These are phyloP conservation scores for Notamacropus eugenii DNA, from an alignment of 2,797 vertebrate species.

Conservation along the genomic window DNA sequence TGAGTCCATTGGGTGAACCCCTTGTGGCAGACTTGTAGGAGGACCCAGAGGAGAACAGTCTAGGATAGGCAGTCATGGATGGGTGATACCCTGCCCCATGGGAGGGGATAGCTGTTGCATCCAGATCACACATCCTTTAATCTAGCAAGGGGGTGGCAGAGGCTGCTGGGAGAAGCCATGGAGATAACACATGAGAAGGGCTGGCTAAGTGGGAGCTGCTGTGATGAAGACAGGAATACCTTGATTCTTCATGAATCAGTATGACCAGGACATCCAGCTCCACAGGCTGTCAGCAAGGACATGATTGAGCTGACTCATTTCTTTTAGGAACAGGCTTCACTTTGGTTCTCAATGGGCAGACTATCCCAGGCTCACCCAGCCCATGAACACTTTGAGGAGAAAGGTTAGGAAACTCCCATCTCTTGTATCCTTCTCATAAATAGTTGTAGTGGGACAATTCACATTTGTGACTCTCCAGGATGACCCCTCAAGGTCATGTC, in stretches of 20 bases:
- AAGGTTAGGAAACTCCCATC: neutral
- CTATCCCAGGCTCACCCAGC: neutral
- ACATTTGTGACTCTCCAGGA: neutral
- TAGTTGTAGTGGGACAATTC: neutral
- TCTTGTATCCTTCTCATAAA: neutral
- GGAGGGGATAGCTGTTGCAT: neutral
- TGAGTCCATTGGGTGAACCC: neutral
- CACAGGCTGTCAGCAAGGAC: neutral
- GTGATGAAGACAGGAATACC: neutral
- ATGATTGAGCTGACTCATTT: neutral
- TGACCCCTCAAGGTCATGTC: neutral
- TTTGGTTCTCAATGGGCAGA: neutral
- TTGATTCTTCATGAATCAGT: neutral
- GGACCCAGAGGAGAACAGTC: neutral
- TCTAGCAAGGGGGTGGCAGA: neutral
- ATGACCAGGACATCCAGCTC: neutral
- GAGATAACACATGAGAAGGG: neutral
- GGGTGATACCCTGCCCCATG: no score
- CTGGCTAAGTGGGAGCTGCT: neutral
- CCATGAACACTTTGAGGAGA: neutral
- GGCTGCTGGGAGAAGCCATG: neutral
- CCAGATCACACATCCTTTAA: neutral
- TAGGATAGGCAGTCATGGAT: neutral
- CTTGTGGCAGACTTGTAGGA: neutral
- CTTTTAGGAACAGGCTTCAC: neutral